A percentile compares a stretch with the other conserved stretches of the same genome.
Conservation (phyloP, 2,888 invertebrate species). For the Trisateles emortualis region DNA sequence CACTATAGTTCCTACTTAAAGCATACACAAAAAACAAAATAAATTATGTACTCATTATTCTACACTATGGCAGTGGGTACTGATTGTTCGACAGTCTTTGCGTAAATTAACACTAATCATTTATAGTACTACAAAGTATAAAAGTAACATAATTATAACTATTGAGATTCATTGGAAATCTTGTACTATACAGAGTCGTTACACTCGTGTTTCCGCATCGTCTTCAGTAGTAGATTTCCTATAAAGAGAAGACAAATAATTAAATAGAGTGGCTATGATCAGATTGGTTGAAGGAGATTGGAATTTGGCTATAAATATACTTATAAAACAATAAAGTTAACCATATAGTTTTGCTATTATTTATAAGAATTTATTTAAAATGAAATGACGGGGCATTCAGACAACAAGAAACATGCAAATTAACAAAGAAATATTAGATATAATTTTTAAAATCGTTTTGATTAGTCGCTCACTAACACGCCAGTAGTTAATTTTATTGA, state of each 20-base stretch:
- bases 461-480: too few species aligned
- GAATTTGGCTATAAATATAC: too few species aligned
- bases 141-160: slow-evolving; percentile 63
- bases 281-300: too few species aligned
- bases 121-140: slow-evolving; percentile 51
- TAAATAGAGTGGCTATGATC: neutral
- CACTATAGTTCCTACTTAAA: slow-evolving; percentile 60
- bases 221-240: slow-evolving; percentile 87
- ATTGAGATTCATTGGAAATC: slow-evolving; percentile 86
- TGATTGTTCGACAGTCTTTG: slow-evolving; percentile 80
- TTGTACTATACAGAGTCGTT: slow-evolving; percentile 71
- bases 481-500: too few species aligned
- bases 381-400: too few species aligned
- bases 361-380: too few species aligned
- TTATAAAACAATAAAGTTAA: too few species aligned
- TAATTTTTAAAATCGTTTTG: too few species aligned
- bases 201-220: slow-evolving; percentile 84
- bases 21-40: slow-evolving; percentile 61
- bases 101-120: slow-evolving; percentile 62
- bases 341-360: too few species aligned
- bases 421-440: too few species aligned
- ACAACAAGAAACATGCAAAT: too few species aligned
- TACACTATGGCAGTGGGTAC: slow-evolving; percentile 83
- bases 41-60: slow-evolving; percentile 47
- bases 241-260: slow-evolving; percentile 36